Base-by-base conservation (phyloP, 2,113 vertebrate species). In the Limnothrissa miodon region DNA sequence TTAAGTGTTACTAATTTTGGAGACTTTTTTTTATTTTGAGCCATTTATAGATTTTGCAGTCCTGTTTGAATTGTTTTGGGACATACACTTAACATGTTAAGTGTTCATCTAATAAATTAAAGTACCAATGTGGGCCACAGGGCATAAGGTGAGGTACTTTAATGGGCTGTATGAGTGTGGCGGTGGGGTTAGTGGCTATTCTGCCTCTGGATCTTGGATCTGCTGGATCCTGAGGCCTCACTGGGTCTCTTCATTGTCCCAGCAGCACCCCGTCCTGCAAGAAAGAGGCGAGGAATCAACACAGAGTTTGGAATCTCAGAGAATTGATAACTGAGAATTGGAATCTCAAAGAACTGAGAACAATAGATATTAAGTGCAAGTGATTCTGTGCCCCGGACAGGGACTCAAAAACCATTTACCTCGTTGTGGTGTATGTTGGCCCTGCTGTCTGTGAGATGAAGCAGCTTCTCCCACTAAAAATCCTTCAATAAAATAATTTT, bases 191-290 rank as follows among this genome's bases (percentile, higher is more conserved):
- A 91, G 82, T 88, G 88, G 82, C 59, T 87, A 82, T 87, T 92
- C 82, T 91, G 91, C 78, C 92, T 92, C 87, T 89, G 92, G 81
- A 94, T 70, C 89, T 95, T 95, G 0, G 90, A 92, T 51, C 81
- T 89, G 39, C 86, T 79, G 1, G 84, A 89, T 0, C 86, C 83
- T 7, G 82, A 78, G 45, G 93, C 92, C 70, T 94, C 91, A 9
- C 23, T 90, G 86, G 89, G 93, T 0, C 94, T 90, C 78, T 95
- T 95, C 7, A 88, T 88, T 17, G 81, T 56, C 44, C 46, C 87
- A 48, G 82, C 21, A 25, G n/a, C 23, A 53, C 81, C 81, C 79
- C 83, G 78, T 5, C 21, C 87, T 88, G 25, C 21, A 70, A 8
- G 19, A 53, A 2, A 51, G 11, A 83, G 45, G 84, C 56, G 36